Base-by-base conservation (phyloP, 2,888 invertebrate genomes). In the Phlogophora meticulosa region DNA sequence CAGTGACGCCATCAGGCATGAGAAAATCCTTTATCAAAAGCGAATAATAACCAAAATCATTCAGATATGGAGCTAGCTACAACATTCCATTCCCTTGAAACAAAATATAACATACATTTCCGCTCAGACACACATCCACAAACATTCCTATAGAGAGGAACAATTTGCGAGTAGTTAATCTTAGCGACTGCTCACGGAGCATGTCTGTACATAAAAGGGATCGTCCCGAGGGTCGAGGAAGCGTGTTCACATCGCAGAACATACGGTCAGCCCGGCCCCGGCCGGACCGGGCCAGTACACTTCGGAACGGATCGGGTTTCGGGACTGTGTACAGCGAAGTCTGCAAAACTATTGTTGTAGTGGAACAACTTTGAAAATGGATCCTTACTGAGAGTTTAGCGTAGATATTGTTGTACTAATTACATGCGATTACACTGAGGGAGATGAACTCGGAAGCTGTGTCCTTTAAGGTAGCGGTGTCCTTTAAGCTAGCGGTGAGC, bases 221-320 rank as follows among this genome's bases (percentile, higher is more conserved):
- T 57, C 53, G 68, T 70, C 72, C 66, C 70, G 24, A 57, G 42
- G 72, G 43, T 51, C 68, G 53, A 66, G 71, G 61, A 56, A 76
- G 72, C 79, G 79, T 81, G 82, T 77, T 65, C 78, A 72, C 60
- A 60, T 70, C 63, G 71, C 76, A 48, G 75, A 79, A 74, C 78
- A 65, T 46, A 75, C 68, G 71, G 73, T 65, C 76, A 76, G 62
- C 62, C 63, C 65, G 60, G n/a, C n/a, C n/a, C 22, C 65, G n/a
- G n/a, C 40, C 20, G 43, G 28, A 24, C 17, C 46, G 20, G 17
- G n/a, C 46, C 69, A 75, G 71, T 80, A 56, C 42, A 53, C 63
- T 79, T 76, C 40, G 46, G 34, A 1, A 17, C 28, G 48, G 20
- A 15, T 67, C 67, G 57, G 62, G 67, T 83, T 76, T 63, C 80